Evolutionary conservation across 2,888 invertebrate genomes (phyloP).

Genomic region (Andrena dorsata): DNA sequence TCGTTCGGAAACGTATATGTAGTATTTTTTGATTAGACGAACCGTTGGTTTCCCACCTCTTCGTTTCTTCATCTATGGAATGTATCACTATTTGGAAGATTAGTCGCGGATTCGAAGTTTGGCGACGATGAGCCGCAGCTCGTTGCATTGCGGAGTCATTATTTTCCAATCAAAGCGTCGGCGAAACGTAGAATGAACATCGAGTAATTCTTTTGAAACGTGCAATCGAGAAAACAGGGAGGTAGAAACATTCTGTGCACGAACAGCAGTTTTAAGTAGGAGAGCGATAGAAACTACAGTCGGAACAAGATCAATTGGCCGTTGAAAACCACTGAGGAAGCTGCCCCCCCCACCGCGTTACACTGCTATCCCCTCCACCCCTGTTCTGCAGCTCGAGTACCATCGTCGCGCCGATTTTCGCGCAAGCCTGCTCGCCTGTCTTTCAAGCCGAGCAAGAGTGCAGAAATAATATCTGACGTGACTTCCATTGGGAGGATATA

Average conservation of each 20-base stretch:
- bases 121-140: slow-evolving; percentile 52
- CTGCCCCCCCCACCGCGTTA: background rate
- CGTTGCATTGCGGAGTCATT: no score
- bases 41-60: slow-evolving; percentile 69
- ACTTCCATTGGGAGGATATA: background rate
- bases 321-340: background rate
- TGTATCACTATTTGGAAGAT: slow-evolving; percentile 84
- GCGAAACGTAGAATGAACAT: no score
- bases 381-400: background rate
- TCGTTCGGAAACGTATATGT: slow-evolving; percentile 72
- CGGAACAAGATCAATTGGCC: background rate
- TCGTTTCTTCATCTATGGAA: slow-evolving; percentile 80
- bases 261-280: background rate
- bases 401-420: background rate
- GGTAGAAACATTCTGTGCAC: background rate
- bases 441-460: background rate
- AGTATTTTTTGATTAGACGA: slow-evolving; percentile 77
- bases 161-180: no score
- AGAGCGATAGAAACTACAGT: background rate
- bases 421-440: no score
- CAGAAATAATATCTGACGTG: background rate
- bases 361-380: background rate
- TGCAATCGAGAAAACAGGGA: background rate
- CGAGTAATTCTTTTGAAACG: background rate
- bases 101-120: slow-evolving; percentile 73